Evolutionary conservation across 2,888 invertebrate genomes (phyloP).

Genomic region (Limnephilus auricula): DNA sequence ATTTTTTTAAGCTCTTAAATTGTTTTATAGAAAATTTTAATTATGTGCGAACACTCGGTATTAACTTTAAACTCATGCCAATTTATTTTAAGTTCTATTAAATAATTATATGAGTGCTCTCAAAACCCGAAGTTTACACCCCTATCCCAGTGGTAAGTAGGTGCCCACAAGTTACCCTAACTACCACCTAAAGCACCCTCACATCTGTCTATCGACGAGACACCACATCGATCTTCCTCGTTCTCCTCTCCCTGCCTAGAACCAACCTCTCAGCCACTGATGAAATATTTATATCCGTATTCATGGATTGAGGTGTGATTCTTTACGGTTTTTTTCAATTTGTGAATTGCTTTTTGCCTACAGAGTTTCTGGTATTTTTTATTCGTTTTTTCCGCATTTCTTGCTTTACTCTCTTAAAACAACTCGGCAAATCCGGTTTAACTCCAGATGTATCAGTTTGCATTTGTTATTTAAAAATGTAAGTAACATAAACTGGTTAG

Average conservation of each 20-base stretch:
- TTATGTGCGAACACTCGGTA: no score
- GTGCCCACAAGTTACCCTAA: constrained; percentile 2
- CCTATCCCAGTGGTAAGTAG: not conserved
- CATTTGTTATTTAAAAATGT: no score
- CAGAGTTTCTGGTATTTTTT: not conserved
- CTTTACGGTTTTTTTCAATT: not conserved
- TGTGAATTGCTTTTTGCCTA: not conserved
- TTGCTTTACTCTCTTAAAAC: not conserved
- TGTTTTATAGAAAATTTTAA: no score
- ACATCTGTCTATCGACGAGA: constrained; percentile 33
- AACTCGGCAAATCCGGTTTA: no score
- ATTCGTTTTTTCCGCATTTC: not conserved
- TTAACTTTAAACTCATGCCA: no score
- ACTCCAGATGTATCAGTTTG: no score
- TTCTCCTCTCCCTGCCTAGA: not conserved
- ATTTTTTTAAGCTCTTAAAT: no score
- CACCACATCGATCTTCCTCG: constrained; percentile 30
- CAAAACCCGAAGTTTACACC: not conserved
- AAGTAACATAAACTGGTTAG: no score
- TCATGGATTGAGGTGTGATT: constrained; percentile 34
- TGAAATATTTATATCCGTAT: constrained; percentile 41
- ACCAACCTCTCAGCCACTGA: not conserved
- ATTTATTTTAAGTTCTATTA: no score
- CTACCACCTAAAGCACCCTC: constrained; percentile 22
- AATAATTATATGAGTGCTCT: not conserved